A percentile compares a stretch with the other conserved stretches of the same genome.
Conservation (phyloP, 2,888 invertebrate genomes). For the Apeira syringaria region DNA sequence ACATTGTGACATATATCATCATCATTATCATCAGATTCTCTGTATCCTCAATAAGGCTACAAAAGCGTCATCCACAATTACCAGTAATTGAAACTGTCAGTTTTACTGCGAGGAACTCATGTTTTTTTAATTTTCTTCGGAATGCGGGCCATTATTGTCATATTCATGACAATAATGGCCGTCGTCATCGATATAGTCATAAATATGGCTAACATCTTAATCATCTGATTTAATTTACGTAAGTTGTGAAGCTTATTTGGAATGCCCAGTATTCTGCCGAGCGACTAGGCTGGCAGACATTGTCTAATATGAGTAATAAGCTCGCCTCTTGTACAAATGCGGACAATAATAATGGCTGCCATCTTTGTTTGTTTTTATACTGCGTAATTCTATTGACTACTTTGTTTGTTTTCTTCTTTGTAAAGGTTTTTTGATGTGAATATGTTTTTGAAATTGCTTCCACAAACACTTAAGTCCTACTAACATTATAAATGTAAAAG, state of each 20-base stretch:
- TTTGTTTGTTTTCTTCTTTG: not conserved
- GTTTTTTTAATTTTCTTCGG: conserved; percentile 13
- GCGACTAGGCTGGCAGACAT: conserved; percentile 31
- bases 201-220: conserved; percentile 24
- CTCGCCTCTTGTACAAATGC: conserved; percentile 32
- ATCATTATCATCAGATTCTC: conserved; percentile 5
- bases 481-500: too few relatives aligned
- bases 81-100: conserved; percentile 8
- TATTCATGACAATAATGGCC: too few relatives aligned
- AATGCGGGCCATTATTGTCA: conserved; percentile 5
- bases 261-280: conserved; percentile 37
- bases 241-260: conserved; percentile 35
- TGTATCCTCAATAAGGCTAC: conserved; percentile 4
- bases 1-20: conserved; percentile 16
- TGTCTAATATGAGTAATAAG: conserved; percentile 38
- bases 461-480: too few relatives aligned
- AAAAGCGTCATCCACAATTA: conserved; percentile 11
- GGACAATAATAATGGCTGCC: conserved; percentile 18
- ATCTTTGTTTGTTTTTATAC: not conserved
- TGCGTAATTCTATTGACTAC: not conserved
- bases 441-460: too few relatives aligned
- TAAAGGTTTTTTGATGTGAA: too few relatives aligned
- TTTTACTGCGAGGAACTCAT: conserved; percentile 10
- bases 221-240: conserved; percentile 33
- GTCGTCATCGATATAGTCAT: conserved; percentile 5